These are phyloP conservation scores for Neofelis nebulosa DNA, from an alignment of 2,113 vertebrate species.

Conservation along the genomic window DNA sequence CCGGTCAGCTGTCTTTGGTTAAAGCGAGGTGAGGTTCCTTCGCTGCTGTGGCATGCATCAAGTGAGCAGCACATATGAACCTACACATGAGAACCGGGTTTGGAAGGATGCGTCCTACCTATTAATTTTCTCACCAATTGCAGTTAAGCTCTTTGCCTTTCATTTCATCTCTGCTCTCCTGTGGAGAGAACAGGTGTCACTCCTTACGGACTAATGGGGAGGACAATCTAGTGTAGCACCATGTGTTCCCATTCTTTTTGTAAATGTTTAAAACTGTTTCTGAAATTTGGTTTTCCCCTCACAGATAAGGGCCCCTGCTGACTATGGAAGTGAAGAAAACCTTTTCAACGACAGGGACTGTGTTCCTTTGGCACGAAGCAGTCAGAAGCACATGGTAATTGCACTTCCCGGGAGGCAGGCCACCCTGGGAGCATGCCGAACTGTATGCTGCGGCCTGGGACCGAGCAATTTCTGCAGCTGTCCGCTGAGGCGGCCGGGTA, in stretches of 20 bases:
- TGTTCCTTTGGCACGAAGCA: neutral
- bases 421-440: neutral
- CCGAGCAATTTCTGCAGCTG: neutral
- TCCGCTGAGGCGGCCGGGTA: neutral
- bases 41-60: neutral
- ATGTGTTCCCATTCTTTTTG: neutral
- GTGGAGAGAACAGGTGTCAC: neutral
- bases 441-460: too few species aligned
- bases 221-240: neutral
- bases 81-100: neutral
- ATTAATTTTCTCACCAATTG: neutral
- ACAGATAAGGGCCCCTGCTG: neutral
- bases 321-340: neutral
- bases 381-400: too few species aligned
- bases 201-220: neutral
- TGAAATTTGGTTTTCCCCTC: neutral
- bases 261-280: neutral
- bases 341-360: neutral
- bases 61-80: neutral
- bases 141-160: neutral
- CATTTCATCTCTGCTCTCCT: neutral
- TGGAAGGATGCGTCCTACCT: neutral
- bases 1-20: neutral
- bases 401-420: neutral
- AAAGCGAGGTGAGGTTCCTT: neutral